Percentiles rank a stretch among this genome's conserved stretches.
These are phyloP conservation scores for Podilymbus podiceps DNA, from an alignment of 2,113 vertebrate genomes.

Conservation along the genomic window DNA sequence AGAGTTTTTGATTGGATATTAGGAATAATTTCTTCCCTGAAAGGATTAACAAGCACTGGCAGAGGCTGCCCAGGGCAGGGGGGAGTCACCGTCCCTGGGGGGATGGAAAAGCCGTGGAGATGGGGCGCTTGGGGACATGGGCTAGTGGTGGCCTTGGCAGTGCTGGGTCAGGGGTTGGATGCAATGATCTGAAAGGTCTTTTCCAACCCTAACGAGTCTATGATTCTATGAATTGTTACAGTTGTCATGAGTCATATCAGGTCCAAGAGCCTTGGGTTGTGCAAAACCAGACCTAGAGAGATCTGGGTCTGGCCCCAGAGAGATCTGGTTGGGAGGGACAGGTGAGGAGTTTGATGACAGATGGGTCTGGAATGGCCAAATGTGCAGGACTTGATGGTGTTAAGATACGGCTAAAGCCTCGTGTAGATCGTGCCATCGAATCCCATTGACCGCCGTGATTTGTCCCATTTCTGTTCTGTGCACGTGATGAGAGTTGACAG, in stretches of 20 bases:
- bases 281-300: too few relatives aligned
- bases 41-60: background rate
- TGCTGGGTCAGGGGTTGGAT: too few relatives aligned
- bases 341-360: background rate
- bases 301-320: too few relatives aligned
- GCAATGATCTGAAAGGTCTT: fast-evolving
- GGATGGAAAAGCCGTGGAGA: too few relatives aligned
- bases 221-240: too few relatives aligned
- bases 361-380: background rate
- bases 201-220: background rate
- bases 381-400: background rate
- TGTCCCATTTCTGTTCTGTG: background rate
- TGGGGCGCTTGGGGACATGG: too few relatives aligned
- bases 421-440: fast-evolving
- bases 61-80: background rate
- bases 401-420: background rate
- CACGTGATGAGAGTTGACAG: background rate
- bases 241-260: too few relatives aligned
- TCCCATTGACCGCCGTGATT: background rate
- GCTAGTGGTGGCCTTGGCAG: too few relatives aligned
- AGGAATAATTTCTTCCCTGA: background rate
- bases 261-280: too few relatives aligned
- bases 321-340: too few relatives aligned
- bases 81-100: background rate
- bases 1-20: too few relatives aligned